A percentile compares a stretch with the other conserved stretches of the same genome.
Evolutionary conservation across 2,113 vertebrate species (phyloP).

Genomic region (Illadopsis cleaveri): DNA sequence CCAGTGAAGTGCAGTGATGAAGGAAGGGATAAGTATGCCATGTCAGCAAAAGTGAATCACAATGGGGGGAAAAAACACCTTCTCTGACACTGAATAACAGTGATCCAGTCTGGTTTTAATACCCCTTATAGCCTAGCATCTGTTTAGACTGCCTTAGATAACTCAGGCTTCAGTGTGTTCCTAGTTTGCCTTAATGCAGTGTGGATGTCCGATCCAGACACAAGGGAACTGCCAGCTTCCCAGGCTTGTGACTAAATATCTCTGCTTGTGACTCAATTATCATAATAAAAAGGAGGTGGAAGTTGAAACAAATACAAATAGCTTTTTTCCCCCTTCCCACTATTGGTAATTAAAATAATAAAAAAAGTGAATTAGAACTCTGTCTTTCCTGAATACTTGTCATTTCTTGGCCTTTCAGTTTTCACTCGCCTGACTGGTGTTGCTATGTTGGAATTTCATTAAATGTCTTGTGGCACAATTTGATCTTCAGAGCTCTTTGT

Average conservation of each 20-base stretch:
- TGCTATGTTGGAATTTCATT: neutral
- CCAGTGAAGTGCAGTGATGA: neutral
- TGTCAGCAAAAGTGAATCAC: neutral
- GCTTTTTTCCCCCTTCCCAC: neutral
- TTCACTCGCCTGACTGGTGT: neutral
- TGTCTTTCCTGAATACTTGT: neutral
- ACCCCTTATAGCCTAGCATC: neutral
- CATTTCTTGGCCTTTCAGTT: neutral
- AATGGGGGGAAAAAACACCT: neutral
- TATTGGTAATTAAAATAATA: neutral
- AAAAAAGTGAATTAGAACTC: neutral
- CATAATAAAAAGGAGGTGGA: neutral
- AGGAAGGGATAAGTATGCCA: neutral
- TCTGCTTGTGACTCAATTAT: neutral
- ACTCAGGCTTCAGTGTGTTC: neutral
- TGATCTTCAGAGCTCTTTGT: constrained; percentile 4
- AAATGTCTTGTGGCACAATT: neutral
- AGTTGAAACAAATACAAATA: neutral
- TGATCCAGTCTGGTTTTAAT: neutral
- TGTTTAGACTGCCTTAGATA: neutral
- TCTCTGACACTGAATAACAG: neutral
- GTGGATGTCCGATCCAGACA: neutral
- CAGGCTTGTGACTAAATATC: neutral
- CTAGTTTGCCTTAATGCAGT: neutral
- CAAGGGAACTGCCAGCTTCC: neutral